Percentiles rank a stretch among this genome's conserved stretches.
These are phyloP conservation scores for Cryptotermes secundus DNA, from an alignment of 1,140 invertebrate species.

Conservation along the genomic window DNA sequence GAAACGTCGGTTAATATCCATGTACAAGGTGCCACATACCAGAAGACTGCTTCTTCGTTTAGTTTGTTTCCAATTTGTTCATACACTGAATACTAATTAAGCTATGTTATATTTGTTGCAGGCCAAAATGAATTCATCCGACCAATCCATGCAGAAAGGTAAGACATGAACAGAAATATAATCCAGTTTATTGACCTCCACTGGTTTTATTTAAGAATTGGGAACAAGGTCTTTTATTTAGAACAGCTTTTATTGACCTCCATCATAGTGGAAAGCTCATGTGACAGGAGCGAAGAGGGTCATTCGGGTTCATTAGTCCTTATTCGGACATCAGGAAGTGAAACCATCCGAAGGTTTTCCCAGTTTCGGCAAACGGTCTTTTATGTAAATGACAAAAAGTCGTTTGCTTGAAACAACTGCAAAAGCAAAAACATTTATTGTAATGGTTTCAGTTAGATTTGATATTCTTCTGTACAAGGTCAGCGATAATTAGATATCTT, in stretches of 20 bases:
- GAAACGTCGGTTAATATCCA: too few relatives aligned
- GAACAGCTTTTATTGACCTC: too few relatives aligned
- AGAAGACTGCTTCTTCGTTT: too few relatives aligned
- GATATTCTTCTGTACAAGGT: too few relatives aligned
- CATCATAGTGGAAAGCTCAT: too few relatives aligned
- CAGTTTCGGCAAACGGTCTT: neutral
- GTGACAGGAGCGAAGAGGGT: neutral
- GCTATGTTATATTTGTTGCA: conserved; percentile 2
- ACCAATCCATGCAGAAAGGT: conserved; percentile 30
- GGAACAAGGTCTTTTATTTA: neutral
- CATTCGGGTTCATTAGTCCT: neutral
- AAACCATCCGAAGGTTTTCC: neutral
- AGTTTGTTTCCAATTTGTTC: too few relatives aligned
- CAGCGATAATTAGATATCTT: neutral
- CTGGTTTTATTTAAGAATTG: neutral
- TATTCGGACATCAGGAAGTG: neutral
- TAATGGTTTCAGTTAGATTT: neutral
- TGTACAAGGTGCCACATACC: too few relatives aligned
- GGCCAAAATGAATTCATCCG: conserved; percentile 30
- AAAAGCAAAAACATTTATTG: neutral
- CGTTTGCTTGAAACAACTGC: neutral
- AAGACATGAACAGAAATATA: neutral
- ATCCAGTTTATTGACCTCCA: too few relatives aligned
- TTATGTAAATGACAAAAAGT: neutral
- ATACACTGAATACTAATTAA: too few relatives aligned